phyloP scores from a whole-genome alignment of 2,888 invertebrate species.

The Mimumesa dahlbomi region DNA sequence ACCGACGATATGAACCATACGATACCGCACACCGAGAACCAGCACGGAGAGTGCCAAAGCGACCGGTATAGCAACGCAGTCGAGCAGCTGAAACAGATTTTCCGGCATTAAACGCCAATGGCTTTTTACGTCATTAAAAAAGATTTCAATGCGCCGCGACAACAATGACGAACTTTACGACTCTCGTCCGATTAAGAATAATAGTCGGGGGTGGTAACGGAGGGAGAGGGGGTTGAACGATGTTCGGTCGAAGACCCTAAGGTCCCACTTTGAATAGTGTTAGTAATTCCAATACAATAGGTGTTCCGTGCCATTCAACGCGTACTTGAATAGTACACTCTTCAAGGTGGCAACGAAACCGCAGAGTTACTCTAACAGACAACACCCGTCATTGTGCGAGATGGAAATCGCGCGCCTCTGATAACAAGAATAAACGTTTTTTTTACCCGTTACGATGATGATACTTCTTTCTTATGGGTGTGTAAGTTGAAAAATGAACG shows the following conservation, averaged over 20 bases:
- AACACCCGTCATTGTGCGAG: too few relatives aligned
- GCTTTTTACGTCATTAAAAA: neutral
- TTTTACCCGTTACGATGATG: too few relatives aligned
- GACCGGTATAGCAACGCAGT: constrained; percentile 92
- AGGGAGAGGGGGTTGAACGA: too few relatives aligned
- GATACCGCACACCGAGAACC: constrained; percentile 88
- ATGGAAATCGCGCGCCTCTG: too few relatives aligned
- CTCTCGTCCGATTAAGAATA: constrained; percentile 29
- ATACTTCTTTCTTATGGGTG: too few relatives aligned
- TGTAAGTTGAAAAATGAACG: too few relatives aligned
- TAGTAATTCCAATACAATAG: constrained; percentile 29
- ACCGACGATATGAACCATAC: constrained; percentile 89
- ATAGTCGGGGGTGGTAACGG: constrained; percentile 4
- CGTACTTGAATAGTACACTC: constrained; percentile 14
- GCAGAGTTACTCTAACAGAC: constrained; percentile 4
- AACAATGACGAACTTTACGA: constrained; percentile 5
- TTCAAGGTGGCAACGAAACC: constrained; percentile 10
- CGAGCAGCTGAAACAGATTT: constrained; percentile 86
- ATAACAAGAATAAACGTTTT: too few relatives aligned
- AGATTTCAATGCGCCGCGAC: neutral
- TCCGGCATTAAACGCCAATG: neutral
- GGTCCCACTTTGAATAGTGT: constrained; percentile 18
- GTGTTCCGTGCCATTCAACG: constrained; percentile 32
- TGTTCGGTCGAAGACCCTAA: constrained; percentile 34
- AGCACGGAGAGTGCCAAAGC: constrained; percentile 89